Evolutionary conservation across 1,140 invertebrate species (phyloP).

Genomic region (Microplitis demolitor): DNA sequence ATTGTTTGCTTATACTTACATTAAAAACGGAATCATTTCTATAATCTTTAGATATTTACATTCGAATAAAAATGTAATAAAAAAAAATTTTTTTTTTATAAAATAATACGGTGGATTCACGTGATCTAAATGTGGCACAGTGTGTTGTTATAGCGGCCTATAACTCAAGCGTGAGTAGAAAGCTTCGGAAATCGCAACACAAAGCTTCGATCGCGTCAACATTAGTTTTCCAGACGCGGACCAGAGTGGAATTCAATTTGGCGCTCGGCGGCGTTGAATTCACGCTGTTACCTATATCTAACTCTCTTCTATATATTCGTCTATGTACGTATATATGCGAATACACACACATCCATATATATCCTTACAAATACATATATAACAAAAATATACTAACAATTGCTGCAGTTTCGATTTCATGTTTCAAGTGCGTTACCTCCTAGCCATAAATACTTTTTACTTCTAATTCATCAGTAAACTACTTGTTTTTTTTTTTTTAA

Average conservation of each 20-base stretch:
- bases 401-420: neutral
- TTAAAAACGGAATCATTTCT: too few species aligned
- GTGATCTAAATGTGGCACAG: neutral
- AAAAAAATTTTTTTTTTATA: neutral
- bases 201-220: constrained; percentile 23
- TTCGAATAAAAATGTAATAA: too few species aligned
- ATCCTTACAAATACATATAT: neutral
- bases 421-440: neutral
- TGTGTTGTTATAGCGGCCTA: neutral
- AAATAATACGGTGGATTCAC: neutral
- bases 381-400: neutral
- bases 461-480: neutral
- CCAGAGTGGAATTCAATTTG: constrained; percentile 20
- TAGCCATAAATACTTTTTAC: neutral
- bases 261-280: constrained; percentile 10
- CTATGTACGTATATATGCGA: too few species aligned
- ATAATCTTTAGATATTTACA: too few species aligned
- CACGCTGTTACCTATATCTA: neutral
- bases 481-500: neutral
- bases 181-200: constrained; percentile 11
- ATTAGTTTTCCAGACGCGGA: constrained; percentile 19
- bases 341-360: neutral
- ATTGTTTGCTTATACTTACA: too few species aligned
- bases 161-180: constrained; percentile 5
- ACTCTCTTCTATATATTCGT: too few species aligned